These are phyloP conservation scores for Siphonodentalium dalli DNA, from an alignment of 2,888 invertebrate genomes.

Conservation along the genomic window DNA sequence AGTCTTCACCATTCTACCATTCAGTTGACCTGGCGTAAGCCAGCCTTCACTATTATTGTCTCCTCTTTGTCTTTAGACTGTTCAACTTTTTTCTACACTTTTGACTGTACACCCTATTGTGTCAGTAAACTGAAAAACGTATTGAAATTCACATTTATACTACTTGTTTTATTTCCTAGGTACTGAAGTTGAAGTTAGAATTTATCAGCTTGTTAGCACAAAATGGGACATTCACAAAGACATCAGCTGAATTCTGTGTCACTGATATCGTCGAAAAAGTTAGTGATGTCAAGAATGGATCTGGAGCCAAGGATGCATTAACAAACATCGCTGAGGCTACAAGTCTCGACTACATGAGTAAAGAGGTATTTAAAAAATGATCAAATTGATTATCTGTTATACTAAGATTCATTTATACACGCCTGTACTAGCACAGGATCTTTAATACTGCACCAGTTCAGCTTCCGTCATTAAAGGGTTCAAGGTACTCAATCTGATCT, in stretches of 20 bases:
- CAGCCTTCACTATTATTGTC: too few relatives aligned
- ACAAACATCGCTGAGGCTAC: conserved; percentile 80
- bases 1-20: too few relatives aligned
- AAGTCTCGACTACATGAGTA: conserved; percentile 77
- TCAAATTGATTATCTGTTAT: not conserved
- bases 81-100: too few relatives aligned
- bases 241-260: conserved; percentile 78
- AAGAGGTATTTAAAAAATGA: conserved; percentile 66
- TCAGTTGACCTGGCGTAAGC: too few relatives aligned
- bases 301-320: conserved; percentile 75
- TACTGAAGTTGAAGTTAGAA: conserved; percentile 82
- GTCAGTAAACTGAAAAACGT: too few relatives aligned
- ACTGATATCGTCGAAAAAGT: conserved; percentile 85
- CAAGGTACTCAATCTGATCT: too few relatives aligned
- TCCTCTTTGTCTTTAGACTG: too few relatives aligned
- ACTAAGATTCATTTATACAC: not conserved
- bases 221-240: conserved; percentile 70
- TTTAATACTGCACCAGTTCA: too few relatives aligned
- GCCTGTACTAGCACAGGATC: too few relatives aligned
- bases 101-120: too few relatives aligned
- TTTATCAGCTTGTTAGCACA: conserved; percentile 80
- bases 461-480: too few relatives aligned
- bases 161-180: conserved; percentile 63
- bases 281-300: conserved; percentile 81
- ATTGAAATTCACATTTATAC: not conserved